Conservation (phyloP, 2,797 vertebrate genomes). For the Fundulus diaphanus region DNA sequence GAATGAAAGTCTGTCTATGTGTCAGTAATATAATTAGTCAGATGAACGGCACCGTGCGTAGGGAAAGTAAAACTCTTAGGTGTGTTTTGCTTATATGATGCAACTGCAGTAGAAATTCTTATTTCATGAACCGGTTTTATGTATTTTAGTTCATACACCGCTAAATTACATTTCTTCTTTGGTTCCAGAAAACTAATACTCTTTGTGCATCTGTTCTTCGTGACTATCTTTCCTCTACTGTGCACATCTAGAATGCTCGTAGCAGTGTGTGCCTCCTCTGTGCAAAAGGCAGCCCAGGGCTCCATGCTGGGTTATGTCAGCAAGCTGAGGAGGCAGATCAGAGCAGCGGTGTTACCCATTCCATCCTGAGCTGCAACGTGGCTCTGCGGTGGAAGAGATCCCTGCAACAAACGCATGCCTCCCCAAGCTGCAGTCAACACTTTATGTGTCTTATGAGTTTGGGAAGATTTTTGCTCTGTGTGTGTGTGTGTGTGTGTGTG, state of each 20-base stretch:
- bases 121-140: background rate
- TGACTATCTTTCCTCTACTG: background rate
- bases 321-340: conserved; percentile 67
- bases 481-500: no score
- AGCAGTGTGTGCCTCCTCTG: conserved; percentile 34
- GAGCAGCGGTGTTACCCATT: conserved; percentile 73
- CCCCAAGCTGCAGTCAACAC: background rate
- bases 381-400: conserved; percentile 73
- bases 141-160: background rate
- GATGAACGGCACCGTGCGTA: no score
- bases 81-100: background rate
- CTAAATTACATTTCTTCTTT: no score
- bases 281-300: conserved; percentile 51
- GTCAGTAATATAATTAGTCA: background rate
- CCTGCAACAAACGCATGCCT: conserved; percentile 64
- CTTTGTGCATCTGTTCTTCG: background rate
- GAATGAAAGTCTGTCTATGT: no score
- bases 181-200: no score
- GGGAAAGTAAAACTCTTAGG: no score
- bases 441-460: background rate
- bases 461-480: background rate
- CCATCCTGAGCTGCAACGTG: conserved; percentile 57
- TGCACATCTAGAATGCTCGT: background rate
- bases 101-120: background rate
- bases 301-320: conserved; percentile 57